These are phyloP conservation scores for Halictus rubicundus DNA, from an alignment of 1,140 invertebrate genomes.

Conservation along the genomic window DNA sequence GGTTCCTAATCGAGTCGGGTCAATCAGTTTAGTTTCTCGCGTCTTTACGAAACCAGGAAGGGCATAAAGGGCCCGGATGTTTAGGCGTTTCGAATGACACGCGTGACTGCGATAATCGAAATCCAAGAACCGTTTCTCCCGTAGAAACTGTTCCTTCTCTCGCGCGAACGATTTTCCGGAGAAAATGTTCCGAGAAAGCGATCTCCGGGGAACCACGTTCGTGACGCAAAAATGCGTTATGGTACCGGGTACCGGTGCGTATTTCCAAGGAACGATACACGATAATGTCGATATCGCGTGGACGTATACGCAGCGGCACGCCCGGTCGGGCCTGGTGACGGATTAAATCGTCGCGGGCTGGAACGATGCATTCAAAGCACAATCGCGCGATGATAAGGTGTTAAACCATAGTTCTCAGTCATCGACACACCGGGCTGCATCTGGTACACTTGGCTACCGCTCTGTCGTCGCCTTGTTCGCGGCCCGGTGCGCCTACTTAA, in stretches of 20 bases:
- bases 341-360: not conserved
- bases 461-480: slow-evolving; percentile 25
- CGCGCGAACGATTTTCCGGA: too few relatives aligned
- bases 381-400: slow-evolving; percentile 14
- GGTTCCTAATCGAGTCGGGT: too few relatives aligned
- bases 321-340: too few relatives aligned
- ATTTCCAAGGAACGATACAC: not conserved
- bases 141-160: too few relatives aligned
- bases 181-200: too few relatives aligned
- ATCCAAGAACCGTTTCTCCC: too few relatives aligned
- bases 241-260: not conserved
- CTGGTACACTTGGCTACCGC: slow-evolving; percentile 2
- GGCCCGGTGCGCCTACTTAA: slow-evolving; percentile 16
- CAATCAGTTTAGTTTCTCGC: too few relatives aligned
- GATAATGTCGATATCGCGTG: not conserved
- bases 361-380: slow-evolving; percentile 4
- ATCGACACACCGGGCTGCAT: not conserved
- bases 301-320: too few relatives aligned
- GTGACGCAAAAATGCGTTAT: not conserved
- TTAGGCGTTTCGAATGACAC: too few relatives aligned
- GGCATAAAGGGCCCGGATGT: too few relatives aligned
- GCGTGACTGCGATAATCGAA: too few relatives aligned
- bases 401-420: slow-evolving; percentile 4
- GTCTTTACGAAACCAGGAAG: too few relatives aligned
- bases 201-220: not conserved